Base-by-base conservation (phyloP, 2,113 vertebrate species). In the Megaleporinus macrocephalus region DNA sequence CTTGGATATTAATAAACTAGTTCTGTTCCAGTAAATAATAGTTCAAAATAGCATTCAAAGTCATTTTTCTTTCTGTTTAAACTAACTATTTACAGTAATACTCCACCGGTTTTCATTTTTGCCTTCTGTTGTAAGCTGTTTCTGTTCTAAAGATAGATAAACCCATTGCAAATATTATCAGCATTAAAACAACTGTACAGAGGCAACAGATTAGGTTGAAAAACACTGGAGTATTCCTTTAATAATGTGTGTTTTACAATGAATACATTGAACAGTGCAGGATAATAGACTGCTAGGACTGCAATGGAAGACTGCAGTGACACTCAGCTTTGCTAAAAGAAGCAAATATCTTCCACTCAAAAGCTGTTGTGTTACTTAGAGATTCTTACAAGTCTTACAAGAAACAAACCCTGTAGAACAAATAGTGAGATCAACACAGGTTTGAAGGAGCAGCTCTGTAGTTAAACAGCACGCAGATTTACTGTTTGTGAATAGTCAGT, bases 401-500 rank as follows among this genome's bases (percentile, higher is more conserved):
- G 20, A 20, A 36, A 4, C 11, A 44, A 70, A 5, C 15, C 24
- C 3, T n/a, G 3, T 5, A 30, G 33, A 18, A 14, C 16, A 27
- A 44, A 11, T n/a, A 70, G 66, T 44, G 36, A 41, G 66, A 44
- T 68, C 30, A 20, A 18, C 6, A 9, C 20, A 61, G 24, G 0
- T 27, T 9, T 77, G 29, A 27, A 1, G 29, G 12, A 76, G 49
- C 18, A 55, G 33, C 65, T 57, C 27, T 44, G 33, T 36, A 0
- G 1, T 57, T 68, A 59, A 36, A 15, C 15, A 18, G n/a, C 27
- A 57, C 65, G 33, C 63, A n/a, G 68, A 29, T 33, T 63, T 66
- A 70, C 66, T 84, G 76, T 65, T 85, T 92, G 79, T 92, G 90
- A 6, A 94, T 66, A 47, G 84, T 85, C 1, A 93, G 83, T 85